Evolutionary conservation across 2,888 invertebrate species (phyloP).

Genomic region (Agrotis puta): DNA sequence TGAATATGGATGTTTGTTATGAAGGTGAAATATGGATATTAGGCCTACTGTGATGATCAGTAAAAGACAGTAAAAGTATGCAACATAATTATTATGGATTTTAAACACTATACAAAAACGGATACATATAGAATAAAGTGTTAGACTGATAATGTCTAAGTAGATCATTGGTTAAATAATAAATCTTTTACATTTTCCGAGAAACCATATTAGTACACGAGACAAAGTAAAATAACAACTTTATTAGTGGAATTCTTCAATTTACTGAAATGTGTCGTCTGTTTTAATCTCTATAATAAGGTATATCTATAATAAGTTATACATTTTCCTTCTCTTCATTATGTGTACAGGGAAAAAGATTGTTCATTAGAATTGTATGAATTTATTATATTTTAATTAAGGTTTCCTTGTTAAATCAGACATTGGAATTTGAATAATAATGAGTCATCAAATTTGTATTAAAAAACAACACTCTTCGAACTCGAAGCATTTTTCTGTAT

Average conservation of each 20-base stretch:
- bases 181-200: not conserved
- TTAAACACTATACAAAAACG: too few species aligned
- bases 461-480: not conserved
- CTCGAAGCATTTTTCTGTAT: too few species aligned
- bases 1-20: not conserved
- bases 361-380: conserved; percentile 4
- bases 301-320: conserved; percentile 1
- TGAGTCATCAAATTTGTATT: not conserved
- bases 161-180: not conserved
- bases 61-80: not conserved
- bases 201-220: not conserved
- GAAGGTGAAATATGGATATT: not conserved
- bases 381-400: not conserved
- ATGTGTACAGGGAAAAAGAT: conserved; percentile 20
- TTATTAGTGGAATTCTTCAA: too few species aligned
- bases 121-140: too few species aligned
- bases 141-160: too few species aligned
- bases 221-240: not conserved
- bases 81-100: too few species aligned
- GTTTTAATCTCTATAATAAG: too few species aligned
- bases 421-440: conserved; percentile 7
- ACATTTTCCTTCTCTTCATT: conserved; percentile 24
- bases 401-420: conserved; percentile 21
- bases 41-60: not conserved
- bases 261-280: not conserved